Evolutionary conservation across 1,140 invertebrate genomes (phyloP).

Genomic region (Reticulitermes speratus): DNA sequence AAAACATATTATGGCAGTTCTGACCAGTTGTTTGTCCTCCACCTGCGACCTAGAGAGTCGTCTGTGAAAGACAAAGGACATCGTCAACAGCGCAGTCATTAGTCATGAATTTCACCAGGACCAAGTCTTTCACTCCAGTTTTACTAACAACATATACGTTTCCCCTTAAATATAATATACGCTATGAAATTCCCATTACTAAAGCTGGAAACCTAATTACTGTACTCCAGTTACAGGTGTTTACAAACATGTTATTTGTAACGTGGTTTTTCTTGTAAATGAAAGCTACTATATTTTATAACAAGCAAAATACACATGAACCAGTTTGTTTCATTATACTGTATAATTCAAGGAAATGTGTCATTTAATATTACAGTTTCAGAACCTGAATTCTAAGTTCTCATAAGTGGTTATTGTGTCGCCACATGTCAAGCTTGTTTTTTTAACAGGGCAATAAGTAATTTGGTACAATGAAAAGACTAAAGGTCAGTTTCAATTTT

Average conservation of each 20-base stretch:
- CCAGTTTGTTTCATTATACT: slow-evolving; percentile 6
- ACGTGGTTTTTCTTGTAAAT: background rate
- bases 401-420: slow-evolving; percentile 7
- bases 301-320: background rate
- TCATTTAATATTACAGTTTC: background rate
- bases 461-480: background rate
- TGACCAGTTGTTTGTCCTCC: background rate
- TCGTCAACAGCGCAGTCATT: background rate
- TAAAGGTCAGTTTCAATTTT: background rate
- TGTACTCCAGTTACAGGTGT: background rate
- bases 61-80: background rate
- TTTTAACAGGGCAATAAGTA: background rate
- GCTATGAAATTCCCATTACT: background rate
- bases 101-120: background rate
- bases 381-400: background rate
- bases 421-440: background rate
- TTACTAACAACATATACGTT: background rate
- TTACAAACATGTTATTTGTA: background rate
- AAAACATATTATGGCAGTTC: background rate
- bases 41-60: background rate
- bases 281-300: background rate
- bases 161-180: background rate
- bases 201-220: background rate
- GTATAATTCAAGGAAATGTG: background rate
- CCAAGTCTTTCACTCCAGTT: background rate